Base-by-base conservation (phyloP, 2,888 invertebrate species). In the Lymantria dispar region DNA sequence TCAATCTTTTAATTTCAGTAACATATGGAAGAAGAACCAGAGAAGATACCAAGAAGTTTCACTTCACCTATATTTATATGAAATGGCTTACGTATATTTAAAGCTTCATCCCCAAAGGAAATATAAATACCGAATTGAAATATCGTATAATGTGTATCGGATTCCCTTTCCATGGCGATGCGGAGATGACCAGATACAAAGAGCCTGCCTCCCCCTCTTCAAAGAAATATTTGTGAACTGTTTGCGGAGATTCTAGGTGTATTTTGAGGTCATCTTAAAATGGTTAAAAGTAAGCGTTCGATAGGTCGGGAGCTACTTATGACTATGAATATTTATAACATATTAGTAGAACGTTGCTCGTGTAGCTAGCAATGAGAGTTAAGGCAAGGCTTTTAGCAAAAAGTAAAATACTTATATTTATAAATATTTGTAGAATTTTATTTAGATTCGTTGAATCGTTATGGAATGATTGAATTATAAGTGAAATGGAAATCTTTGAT, bases 291-390 rank as follows among this genome's bases (percentile, higher is more conserved):
- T 85, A 86, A 89, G 79, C 82, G 86, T 79, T 87, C 84, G 80
- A 84, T 87, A 81, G 83, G 80, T 81, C 61, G 72, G 76, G 63
- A 84, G 87, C 86, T 89, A 85, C 88, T 89, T 89, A 87, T 82
- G 78, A 78, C 83, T 82, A 87, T 89, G 89, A 88, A 89, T 89
- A 89, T 89, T 89, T 89, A 89, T 89, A 86, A 86, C 84, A 74
- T 87, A 88, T 88, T 88, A 88, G 84, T 74, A 50, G 76, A 84
- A 80, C 83, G 81, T 74, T 75, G 78, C 74, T 78, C 64, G 65
- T 74, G 78, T 74, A 76, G 74, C 79, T 76, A 74, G 80, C 78
- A 76, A 75, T 74, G 55, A 58, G 52, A 68, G 64, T 83, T 84
- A 85, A 85, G 85, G 84, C 70, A 62, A 39, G 31, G 56, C 48